Evolutionary conservation across 2,113 vertebrate genomes (phyloP).

Genomic region (Pseudorectes ferrugineus): DNA sequence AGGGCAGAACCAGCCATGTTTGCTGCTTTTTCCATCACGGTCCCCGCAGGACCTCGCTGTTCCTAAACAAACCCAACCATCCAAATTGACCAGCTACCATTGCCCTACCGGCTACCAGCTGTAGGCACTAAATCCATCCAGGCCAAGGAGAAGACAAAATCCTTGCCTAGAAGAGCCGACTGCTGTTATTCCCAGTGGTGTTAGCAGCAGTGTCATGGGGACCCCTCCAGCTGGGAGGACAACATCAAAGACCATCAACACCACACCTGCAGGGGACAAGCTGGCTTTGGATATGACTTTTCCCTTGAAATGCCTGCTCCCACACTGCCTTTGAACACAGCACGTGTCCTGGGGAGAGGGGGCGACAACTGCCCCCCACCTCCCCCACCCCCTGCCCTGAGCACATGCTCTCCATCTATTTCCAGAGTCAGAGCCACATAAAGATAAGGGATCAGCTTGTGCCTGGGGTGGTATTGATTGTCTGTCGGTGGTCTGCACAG

Average conservation of each 20-base stretch:
- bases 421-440: neutral
- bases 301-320: neutral
- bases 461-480: neutral
- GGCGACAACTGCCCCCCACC: accelerated
- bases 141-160: neutral
- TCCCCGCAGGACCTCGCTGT: neutral
- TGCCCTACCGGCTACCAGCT: neutral
- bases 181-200: neutral
- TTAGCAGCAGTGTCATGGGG: neutral
- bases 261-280: neutral
- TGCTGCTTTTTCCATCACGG: neutral
- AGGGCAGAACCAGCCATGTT: neutral
- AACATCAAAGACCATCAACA: neutral
- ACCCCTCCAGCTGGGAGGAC: neutral
- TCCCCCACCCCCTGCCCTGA: neutral
- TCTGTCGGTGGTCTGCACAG: neutral
- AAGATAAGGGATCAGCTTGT: neutral
- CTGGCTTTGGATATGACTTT: neutral
- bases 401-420: accelerated
- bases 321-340: neutral
- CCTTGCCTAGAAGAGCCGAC: neutral
- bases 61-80: neutral
- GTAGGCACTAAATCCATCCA: neutral
- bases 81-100: neutral
- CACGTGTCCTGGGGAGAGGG: neutral